These are phyloP conservation scores for Merops nubicus DNA, from an alignment of 2,113 vertebrate genomes.

Conservation along the genomic window DNA sequence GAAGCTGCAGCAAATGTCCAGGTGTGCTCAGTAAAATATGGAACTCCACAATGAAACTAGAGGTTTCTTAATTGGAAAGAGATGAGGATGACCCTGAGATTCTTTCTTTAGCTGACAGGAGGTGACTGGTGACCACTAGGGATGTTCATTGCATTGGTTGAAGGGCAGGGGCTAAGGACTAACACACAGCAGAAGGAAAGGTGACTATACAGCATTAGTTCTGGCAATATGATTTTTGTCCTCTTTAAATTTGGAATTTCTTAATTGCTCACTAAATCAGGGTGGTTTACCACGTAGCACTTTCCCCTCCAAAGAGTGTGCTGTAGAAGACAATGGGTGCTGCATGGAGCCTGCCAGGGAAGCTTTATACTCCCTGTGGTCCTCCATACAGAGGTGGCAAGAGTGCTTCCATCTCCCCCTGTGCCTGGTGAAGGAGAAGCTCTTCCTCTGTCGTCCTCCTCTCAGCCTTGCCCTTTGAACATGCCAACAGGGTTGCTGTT, in stretches of 20 bases:
- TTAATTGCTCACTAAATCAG: background rate
- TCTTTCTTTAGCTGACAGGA: background rate
- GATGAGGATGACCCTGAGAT: background rate
- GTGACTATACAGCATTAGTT: background rate
- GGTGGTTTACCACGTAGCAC: background rate
- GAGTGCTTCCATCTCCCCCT: background rate
- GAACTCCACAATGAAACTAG: background rate
- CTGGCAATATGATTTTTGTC: background rate
- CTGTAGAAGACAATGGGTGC: background rate
- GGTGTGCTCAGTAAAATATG: background rate
- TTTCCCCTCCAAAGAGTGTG: background rate
- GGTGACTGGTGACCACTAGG: background rate
- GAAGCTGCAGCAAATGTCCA: background rate
- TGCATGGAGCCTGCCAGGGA: background rate
- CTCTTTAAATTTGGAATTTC: background rate
- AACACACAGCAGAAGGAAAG: background rate
- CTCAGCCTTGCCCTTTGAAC: background rate
- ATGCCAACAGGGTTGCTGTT: background rate
- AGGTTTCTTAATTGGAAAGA: background rate
- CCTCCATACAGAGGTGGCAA: background rate
- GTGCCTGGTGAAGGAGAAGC: background rate
- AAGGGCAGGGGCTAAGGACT: background rate
- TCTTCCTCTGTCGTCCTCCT: background rate
- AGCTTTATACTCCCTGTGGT: background rate
- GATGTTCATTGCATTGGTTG: background rate